Percentiles rank a stretch among this genome's conserved stretches.
phyloP scores from a whole-genome alignment of 2,888 invertebrate genomes.

The Julus scandinavius region DNA sequence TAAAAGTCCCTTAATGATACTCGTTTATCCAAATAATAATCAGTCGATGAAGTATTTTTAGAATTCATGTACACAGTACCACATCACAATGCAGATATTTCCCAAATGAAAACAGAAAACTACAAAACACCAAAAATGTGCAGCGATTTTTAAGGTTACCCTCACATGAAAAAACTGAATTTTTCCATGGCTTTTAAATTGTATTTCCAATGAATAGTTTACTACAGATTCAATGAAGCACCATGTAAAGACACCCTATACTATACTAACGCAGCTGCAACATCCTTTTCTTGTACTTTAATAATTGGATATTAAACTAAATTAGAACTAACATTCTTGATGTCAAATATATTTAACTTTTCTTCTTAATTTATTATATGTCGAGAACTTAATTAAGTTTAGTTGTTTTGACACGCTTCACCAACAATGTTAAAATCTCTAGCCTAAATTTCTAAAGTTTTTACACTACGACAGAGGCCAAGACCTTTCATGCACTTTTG shows the following conservation, averaged over 20 bases:
- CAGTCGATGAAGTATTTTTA: neutral
- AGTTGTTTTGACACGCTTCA: neutral
- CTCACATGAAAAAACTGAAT: too few relatives aligned
- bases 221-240: neutral
- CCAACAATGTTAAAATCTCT: neutral
- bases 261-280: constrained; percentile 18
- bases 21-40: neutral
- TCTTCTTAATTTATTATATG: neutral
- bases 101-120: too few relatives aligned
- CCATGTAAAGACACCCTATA: neutral
- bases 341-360: neutral
- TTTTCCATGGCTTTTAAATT: too few relatives aligned
- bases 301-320: constrained; percentile 17
- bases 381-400: neutral
- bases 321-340: neutral
- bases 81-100: too few relatives aligned
- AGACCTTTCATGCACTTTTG: neutral
- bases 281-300: constrained; percentile 11
- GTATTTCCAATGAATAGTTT: too few relatives aligned
- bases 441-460: too few relatives aligned
- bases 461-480: neutral
- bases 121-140: neutral
- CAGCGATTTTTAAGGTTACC: too few relatives aligned
- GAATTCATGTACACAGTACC: neutral
- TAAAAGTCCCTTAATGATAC: neutral